Base-by-base conservation (phyloP, 2,888 invertebrate species). In the Lottia scabra region DNA sequence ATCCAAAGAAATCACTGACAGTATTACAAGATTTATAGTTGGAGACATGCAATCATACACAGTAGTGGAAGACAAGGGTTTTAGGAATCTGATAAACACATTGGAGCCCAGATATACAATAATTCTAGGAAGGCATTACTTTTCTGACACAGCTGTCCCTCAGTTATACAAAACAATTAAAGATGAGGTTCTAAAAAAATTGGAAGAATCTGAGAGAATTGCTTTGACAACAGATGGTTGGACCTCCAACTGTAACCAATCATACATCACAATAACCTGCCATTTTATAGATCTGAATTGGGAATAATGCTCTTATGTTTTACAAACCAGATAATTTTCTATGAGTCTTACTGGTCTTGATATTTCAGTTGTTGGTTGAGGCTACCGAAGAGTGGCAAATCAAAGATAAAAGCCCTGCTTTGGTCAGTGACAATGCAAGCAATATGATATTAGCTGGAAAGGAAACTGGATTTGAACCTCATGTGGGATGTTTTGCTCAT, bases 401-500 rank as follows among this genome's bases (percentile, higher is more conserved):
- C 26, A 67, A 65, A 15, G 74, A 74, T 15, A 16, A 10, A 0
- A 43, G n/a, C 13, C 67, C 65, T 10, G 68, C 74, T n/a, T 15
- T 76, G 10, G 69, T 71, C 6, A 68, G 46, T n/a, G 76, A 74
- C 30, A 74, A 76, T 66, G 74, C 74, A 15, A 63, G 69, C 16
- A 74, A 76, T 46, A 74, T 72, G 74, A 43, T 45, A 15, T 64
- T 67, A 15, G 74, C 74, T n/a, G 72, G 63, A 5, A 67, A 30
- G 30, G 70, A 68, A 30, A 30, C 62, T 48, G 72, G 56, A 48
- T 38, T 48, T 44, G 45, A 23, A 1, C 12, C 56, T 15, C 72
- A 67, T 63, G 48, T 72, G 8, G 45, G 65, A 13, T 77, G 77
- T 65, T 75, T 71, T 48, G 76, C 73, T 1, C 78, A 76, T 46